Base-by-base conservation (phyloP, 2,888 invertebrate species). In the Trichacis sp. region DNA sequence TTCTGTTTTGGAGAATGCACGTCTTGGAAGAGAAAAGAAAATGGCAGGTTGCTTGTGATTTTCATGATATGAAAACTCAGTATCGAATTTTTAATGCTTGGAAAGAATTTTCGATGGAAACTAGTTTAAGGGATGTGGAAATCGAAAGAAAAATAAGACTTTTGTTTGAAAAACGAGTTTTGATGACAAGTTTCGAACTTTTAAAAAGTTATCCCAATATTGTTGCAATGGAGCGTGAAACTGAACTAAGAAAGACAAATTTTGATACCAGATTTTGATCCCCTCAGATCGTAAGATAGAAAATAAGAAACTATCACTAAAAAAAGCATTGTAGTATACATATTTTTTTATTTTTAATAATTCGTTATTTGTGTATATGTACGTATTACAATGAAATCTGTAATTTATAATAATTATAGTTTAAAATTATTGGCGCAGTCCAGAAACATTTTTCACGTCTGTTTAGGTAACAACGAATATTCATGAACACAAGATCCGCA, bases 41-140 rank as follows among this genome's bases (percentile, higher is more conserved):
- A 77, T 85, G 86, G 74, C 90, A 91, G 85, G 91, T 92, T 1
- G 93, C 93, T 1, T 87, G 88, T 55, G 93, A 93, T 80, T 90
- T 90, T 82, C 88, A 89, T 71, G 91, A 92, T 64, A 85, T 91
- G 56, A 89, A 87, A 69, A 74, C 89, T n/a, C 85, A 86, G 45
- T 87, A 88, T 49, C 74, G 85, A 40, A 85, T 85, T 47, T 88
- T 91, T 49, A 83, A 84, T 30, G 83, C 83, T 58, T 89, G 91
- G 85, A 80, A 84, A 1, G 79, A 83, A 43, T 85, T 85, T 15
- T 81, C 86, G 0, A 78, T 82, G 4, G 75, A 87, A 18, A 74
- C 86, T 33, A 87, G 85, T 72, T 79, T 86, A 46, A 30, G 65
- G 11, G 29, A 54, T 1, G 24, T 71, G 9, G 61, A 75, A 20